These are phyloP conservation scores for Charina bottae DNA, from an alignment of 2,113 vertebrate genomes.

Conservation along the genomic window DNA sequence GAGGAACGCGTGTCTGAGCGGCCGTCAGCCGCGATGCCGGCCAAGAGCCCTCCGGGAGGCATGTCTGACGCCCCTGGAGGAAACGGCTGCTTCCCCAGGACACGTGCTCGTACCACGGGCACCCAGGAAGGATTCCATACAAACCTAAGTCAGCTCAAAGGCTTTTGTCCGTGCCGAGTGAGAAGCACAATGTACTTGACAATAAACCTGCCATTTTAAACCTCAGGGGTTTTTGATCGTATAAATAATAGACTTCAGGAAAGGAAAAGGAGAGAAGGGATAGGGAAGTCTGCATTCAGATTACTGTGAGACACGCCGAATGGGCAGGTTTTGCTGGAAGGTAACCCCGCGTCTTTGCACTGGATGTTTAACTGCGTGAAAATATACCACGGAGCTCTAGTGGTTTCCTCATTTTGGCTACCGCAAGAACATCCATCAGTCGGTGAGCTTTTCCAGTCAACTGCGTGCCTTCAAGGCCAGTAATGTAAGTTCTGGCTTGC, in stretches of 20 bases:
- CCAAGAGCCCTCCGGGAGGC: constrained; percentile 32
- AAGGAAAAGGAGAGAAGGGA: constrained; percentile 21
- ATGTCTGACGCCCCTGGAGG: constrained; percentile 47
- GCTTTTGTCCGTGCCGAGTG: constrained; percentile 62
- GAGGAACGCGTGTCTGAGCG: constrained; percentile 33
- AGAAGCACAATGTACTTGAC: constrained; percentile 67
- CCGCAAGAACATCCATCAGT: constrained; percentile 51
- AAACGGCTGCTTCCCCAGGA: constrained; percentile 36
- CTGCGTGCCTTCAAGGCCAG: constrained; percentile 33
- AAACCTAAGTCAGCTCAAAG: constrained; percentile 58
- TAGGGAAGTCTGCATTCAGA: constrained; percentile 60
- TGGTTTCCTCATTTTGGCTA: constrained; percentile 54
- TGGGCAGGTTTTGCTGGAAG: constrained; percentile 40
- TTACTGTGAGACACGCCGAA: constrained; percentile 54
- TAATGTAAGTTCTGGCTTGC: constrained; percentile 45
- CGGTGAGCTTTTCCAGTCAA: constrained; percentile 44
- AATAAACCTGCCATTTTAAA: constrained; percentile 71
- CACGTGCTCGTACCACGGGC: constrained; percentile 35
- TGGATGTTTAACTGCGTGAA: constrained; percentile 42
- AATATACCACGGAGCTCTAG: constrained; percentile 57
- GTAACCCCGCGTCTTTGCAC: constrained; percentile 17
- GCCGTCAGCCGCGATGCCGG: not conserved
- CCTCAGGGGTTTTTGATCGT: constrained; percentile 63
- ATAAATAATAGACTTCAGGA: constrained; percentile 68
- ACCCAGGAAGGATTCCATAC: constrained; percentile 46